Base-by-base conservation (phyloP, 1,140 invertebrate genomes). In the Agrilus planipennis region DNA sequence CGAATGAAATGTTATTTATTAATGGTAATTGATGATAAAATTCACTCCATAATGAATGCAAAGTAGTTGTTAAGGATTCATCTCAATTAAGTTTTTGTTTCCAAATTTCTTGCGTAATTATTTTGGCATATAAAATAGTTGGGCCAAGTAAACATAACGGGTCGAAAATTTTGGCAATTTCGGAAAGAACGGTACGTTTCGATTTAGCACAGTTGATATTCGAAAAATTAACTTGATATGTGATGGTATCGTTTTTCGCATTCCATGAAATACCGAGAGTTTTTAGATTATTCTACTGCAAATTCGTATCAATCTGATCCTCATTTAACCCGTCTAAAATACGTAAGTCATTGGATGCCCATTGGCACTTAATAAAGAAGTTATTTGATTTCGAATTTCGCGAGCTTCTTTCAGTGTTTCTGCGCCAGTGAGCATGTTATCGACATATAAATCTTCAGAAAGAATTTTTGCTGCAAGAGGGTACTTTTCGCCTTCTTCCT, bases 51-150 rank as follows among this genome's bases (percentile, higher is more conserved):
- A 18, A 5, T 21, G 29, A 20, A n/a, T 12, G 7, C 7, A 41
- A 12, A n/a, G 19, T 10, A 3, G n/a, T 20, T 32, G 46, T 42
- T 34, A 56, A 18, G 3, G 31, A n/a, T 10, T 58, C 50, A 45
- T 58, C 55, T 45, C 53, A 58, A 9, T 45, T 31, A 4, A 58
- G 6, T 39, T 53, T 44, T 17, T 27, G 17, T 25, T 18, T 12
- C 53, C 53, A 58, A 32, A 57, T 11, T 22, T 46, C 21, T 43
- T 58, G 53, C 6, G 57, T 15, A 10, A 58, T 27, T 5, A 54
- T 46, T 40, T 64, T 65, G 0, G 46, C 43, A n/a, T 31, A 20
- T 2, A 60, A 35, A 0, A 54, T 45, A 2, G 34, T 45, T 27
- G 46, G 53, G 49, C 14, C 34, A 10, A 49, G 23, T 18, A 45